A percentile compares a stretch with the other conserved stretches of the same genome.
Evolutionary conservation across 2,797 vertebrate genomes (phyloP).

Genomic region (Enteromius paludinosus): DNA sequence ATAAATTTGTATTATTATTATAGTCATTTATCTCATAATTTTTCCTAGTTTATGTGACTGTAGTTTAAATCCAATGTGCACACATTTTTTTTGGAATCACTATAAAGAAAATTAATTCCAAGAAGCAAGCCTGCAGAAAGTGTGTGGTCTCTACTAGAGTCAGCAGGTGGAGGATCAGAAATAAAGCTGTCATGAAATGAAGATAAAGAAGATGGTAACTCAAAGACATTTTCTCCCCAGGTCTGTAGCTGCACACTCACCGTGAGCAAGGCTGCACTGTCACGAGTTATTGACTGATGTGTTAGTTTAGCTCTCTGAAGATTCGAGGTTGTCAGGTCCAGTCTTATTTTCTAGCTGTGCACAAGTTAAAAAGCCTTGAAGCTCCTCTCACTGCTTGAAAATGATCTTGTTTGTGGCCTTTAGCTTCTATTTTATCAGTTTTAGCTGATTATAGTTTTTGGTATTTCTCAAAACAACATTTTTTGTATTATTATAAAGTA

Average conservation of each 20-base stretch:
- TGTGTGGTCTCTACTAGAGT: neutral
- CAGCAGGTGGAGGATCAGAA: neutral
- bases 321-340: constrained; percentile 27
- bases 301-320: constrained; percentile 7
- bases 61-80: neutral
- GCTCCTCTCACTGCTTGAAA: neutral
- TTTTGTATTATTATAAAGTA: too few relatives aligned
- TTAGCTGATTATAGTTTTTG: neutral
- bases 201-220: neutral
- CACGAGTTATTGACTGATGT: constrained; percentile 18
- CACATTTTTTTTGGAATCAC: neutral
- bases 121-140: neutral
- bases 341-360: constrained; percentile 36
- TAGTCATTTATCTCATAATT: neutral
- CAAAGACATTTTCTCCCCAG: neutral
- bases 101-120: neutral
- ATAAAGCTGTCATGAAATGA: neutral
- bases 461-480: neutral
- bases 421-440: neutral
- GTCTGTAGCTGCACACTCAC: neutral
- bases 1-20: too few relatives aligned
- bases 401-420: neutral
- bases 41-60: neutral
- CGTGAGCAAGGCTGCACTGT: neutral
- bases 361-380: constrained; percentile 13